A percentile compares a stretch with the other conserved stretches of the same genome.
phyloP scores from a whole-genome alignment of 2,888 invertebrate genomes.

The Tholera decimalis region DNA sequence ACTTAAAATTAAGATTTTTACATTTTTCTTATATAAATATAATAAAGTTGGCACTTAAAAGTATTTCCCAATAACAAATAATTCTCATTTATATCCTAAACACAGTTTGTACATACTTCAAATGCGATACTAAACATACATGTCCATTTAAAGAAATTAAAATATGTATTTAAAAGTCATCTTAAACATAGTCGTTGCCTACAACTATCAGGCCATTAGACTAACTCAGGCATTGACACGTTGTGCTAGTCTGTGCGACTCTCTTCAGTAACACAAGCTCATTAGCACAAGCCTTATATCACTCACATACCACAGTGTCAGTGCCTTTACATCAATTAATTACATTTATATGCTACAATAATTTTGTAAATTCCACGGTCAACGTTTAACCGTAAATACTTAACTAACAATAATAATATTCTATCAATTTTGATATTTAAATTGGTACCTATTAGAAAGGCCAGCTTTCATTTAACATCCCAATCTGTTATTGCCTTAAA shows the following conservation, averaged over 20 bases:
- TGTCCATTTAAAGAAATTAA: conserved; percentile 34
- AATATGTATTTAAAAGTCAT: conserved; percentile 26
- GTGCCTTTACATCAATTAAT: conserved; percentile 44
- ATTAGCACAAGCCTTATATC: conserved; percentile 44
- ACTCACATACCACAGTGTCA: conserved; percentile 40
- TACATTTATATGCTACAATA: conserved; percentile 32
- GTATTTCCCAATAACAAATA: conserved; percentile 45
- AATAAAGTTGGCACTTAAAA: conserved; percentile 53
- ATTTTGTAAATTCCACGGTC: conserved; percentile 29
- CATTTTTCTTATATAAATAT: conserved; percentile 42
- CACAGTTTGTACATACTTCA: conserved; percentile 57
- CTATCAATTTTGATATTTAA: conserved; percentile 26
- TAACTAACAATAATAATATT: conserved; percentile 32
- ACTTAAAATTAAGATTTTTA: conserved; percentile 47
- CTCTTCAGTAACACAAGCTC: conserved; percentile 14
- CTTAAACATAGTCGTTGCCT: conserved; percentile 19
- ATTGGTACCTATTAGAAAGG: conserved; percentile 57
- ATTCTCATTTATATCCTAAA: conserved; percentile 38
- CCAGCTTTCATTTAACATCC: conserved; percentile 58
- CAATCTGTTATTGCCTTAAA: background rate
- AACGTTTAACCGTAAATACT: conserved; percentile 30
- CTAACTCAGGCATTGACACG: conserved; percentile 48
- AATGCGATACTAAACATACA: conserved; percentile 57
- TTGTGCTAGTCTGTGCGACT: conserved; percentile 30
- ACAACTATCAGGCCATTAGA: conserved; percentile 21